These are phyloP conservation scores for Trypoxylon attenuatum DNA, from an alignment of 2,888 invertebrate species.

Conservation along the genomic window DNA sequence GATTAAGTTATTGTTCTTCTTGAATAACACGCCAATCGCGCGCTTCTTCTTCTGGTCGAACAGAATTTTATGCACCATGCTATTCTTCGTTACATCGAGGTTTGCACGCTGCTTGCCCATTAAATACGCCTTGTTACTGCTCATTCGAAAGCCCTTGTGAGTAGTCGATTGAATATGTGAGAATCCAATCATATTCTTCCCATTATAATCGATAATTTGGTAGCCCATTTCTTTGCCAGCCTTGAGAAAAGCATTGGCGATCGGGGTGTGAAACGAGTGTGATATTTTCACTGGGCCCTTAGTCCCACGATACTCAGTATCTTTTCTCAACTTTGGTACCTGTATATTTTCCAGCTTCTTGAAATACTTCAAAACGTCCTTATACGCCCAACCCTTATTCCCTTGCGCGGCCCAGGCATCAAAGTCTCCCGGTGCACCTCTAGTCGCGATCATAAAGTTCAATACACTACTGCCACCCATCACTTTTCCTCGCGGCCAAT, in stretches of 20 bases:
- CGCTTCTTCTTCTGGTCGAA: conserved; percentile 77
- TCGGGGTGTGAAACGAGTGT: conserved; percentile 76
- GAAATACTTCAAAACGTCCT: conserved; percentile 84
- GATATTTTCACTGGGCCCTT: conserved; percentile 79
- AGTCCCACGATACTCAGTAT: conserved; percentile 77
- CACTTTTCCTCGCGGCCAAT: conserved; percentile 80
- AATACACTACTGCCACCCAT: conserved; percentile 88
- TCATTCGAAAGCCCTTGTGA: conserved; percentile 81
- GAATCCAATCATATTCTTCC: conserved; percentile 79
- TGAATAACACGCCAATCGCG: conserved; percentile 79
- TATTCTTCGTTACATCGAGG: conserved; percentile 79
- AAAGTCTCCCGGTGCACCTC: conserved; percentile 84
- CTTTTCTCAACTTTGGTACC: conserved; percentile 69
- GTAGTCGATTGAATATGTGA: conserved; percentile 80
- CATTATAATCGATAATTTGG: conserved; percentile 79
- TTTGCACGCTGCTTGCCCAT: conserved; percentile 80
- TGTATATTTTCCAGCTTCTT: conserved; percentile 85
- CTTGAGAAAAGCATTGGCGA: conserved; percentile 80
- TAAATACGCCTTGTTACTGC: conserved; percentile 82
- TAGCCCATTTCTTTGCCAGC: conserved; percentile 80
- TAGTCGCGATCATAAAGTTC: conserved; percentile 88
- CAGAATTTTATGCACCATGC: conserved; percentile 79
- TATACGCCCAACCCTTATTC: conserved; percentile 84
- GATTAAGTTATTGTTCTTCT: conserved; percentile 76
- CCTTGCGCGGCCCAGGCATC: conserved; percentile 85